Evolutionary conservation across 2,888 invertebrate species (phyloP).

Genomic region (Ypsolopha scabrella): DNA sequence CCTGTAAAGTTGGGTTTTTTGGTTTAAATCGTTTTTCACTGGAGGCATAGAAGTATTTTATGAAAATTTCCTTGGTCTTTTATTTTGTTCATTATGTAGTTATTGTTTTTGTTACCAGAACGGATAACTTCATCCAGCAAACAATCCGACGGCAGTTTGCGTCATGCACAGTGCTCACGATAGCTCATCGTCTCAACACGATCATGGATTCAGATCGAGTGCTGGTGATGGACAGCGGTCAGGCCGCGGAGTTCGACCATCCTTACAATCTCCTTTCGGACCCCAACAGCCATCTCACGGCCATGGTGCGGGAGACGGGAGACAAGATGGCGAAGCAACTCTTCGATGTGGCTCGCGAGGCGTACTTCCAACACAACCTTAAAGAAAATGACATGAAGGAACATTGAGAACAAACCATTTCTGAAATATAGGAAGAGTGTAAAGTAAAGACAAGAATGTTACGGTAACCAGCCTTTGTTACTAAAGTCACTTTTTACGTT

Average conservation of each 20-base stretch:
- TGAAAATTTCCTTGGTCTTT: no score
- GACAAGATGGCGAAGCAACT: slow-evolving; percentile 44
- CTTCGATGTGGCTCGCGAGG: slow-evolving; percentile 28
- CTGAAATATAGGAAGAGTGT: no score
- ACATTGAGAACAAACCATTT: no score
- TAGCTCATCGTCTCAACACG: slow-evolving; percentile 91
- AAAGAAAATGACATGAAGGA: no score
- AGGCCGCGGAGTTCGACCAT: slow-evolving; percentile 77
- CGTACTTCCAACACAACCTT: neutral
- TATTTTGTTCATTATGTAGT: no score
- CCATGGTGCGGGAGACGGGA: slow-evolving; percentile 79
- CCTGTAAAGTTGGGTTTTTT: no score
- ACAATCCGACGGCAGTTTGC: slow-evolving; percentile 84
- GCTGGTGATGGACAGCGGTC: slow-evolving; percentile 86
- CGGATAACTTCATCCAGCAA: slow-evolving; percentile 83
- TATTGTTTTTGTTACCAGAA: slow-evolving; percentile 41
- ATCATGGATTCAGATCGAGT: slow-evolving; percentile 93
- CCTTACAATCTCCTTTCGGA: slow-evolving; percentile 73
- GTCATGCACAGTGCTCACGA: slow-evolving; percentile 87
- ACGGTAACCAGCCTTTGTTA: no score
- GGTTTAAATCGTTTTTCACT: no score
- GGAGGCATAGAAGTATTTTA: no score
- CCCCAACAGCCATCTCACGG: slow-evolving; percentile 68
- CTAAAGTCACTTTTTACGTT: no score
- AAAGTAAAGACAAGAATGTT: no score